Conservation (phyloP, 2,797 vertebrate species). For the Rousettus madagascariensis region DNA sequence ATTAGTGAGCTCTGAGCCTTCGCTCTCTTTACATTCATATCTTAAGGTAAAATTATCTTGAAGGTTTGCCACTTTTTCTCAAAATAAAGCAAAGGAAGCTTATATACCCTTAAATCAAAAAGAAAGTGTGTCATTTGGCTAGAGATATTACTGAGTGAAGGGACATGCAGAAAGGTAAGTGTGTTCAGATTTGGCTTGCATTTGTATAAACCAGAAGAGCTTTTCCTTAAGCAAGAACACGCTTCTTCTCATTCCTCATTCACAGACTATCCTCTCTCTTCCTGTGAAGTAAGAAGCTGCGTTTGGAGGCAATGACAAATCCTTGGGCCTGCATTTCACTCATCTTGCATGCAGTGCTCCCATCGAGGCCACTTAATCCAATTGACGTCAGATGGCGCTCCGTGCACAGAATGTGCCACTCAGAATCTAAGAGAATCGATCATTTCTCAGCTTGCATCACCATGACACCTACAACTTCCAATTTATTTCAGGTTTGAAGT, state of each 20-base stretch:
- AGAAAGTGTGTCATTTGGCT: background rate
- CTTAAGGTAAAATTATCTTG: background rate
- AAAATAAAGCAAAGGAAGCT: background rate
- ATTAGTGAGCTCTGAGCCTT: background rate
- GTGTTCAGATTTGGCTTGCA: background rate
- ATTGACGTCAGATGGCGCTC: slow-evolving; percentile 69
- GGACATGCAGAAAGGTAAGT: background rate
- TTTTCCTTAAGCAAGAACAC: background rate
- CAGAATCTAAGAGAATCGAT: slow-evolving; percentile 52
- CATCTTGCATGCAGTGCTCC: slow-evolving; percentile 58
- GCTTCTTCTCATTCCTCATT: background rate
- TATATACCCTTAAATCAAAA: background rate
- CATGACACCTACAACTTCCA: slow-evolving; percentile 58
- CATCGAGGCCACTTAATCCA: slow-evolving; percentile 64
- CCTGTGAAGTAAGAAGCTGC: background rate
- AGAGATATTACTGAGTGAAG: background rate
- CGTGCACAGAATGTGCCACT: slow-evolving; percentile 40
- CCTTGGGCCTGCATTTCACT: background rate
- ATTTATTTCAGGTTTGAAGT: slow-evolving; percentile 16
- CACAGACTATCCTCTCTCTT: background rate
- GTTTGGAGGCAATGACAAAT: slow-evolving; percentile 46
- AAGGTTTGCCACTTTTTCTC: background rate
- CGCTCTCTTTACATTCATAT: background rate
- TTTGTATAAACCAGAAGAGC: background rate
- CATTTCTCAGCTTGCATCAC: slow-evolving; percentile 26